These are phyloP conservation scores for Serilophus lunatus DNA, from an alignment of 2,113 vertebrate species.

Conservation along the genomic window DNA sequence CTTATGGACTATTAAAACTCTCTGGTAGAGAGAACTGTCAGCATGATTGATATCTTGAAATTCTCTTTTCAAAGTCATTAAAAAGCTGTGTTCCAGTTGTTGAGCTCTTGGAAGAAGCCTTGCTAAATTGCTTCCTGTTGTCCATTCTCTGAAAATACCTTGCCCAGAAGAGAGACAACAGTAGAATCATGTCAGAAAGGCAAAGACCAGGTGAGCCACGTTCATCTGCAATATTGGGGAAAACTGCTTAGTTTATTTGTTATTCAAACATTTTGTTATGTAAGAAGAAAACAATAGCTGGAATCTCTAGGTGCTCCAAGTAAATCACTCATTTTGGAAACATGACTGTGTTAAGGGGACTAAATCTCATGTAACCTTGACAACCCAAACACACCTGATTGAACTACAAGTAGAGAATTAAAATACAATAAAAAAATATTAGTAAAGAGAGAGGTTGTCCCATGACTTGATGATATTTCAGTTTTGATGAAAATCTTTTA, in stretches of 20 bases:
- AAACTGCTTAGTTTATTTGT: not conserved
- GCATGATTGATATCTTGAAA: constrained; percentile 64
- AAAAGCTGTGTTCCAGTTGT: constrained; percentile 50
- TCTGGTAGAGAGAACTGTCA: constrained; percentile 56
- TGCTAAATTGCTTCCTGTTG: constrained; percentile 48
- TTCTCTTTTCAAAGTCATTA: constrained; percentile 49
- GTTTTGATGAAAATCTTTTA: not conserved
- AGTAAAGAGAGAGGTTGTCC: not conserved
- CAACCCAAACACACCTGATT: not conserved
- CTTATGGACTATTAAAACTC: constrained; percentile 56
- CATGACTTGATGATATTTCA: not conserved
- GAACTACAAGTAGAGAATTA: not conserved
- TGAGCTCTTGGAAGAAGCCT: constrained; percentile 46
- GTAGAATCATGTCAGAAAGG: not conserved
- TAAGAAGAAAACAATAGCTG: not conserved
- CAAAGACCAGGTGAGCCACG: not conserved
- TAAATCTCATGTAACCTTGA: not conserved
- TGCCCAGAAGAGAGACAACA: not conserved
- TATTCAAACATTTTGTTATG: not conserved
- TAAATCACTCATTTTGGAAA: not conserved
- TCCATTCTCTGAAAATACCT: constrained; percentile 38
- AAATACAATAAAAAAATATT: not conserved
- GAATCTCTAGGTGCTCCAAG: not conserved
- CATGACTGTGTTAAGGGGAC: not conserved
- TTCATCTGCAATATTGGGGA: not conserved